Evolutionary conservation across 2,113 vertebrate species (phyloP), one percentile per base, ranked within the genome.

Genomic region (Larimichthys polyactis): DNA sequence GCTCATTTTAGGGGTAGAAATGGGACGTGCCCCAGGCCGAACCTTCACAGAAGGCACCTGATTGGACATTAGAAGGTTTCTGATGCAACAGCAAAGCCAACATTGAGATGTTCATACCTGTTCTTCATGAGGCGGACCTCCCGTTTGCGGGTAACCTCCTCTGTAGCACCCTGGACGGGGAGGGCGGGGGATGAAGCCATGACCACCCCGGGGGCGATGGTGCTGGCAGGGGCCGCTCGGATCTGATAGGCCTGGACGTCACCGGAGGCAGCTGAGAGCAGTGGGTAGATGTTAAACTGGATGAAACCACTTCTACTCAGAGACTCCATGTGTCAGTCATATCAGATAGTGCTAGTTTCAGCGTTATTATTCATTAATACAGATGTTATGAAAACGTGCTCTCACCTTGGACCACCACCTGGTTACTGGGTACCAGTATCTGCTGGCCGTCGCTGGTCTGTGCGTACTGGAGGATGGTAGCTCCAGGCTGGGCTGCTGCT

Each of bases 91-190:
- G 55, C 11, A 48, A 73, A 62, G 24, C 40, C 57, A 14, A 4
- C 22, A 22, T 7, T 63, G 20, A 51, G 2, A 16, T 20, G 9
- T 44, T 66, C 79, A 11, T 91, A 97, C 98, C 98, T 98, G 97
- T 99, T 99, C 92, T 99, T 99, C 98, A 99, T 99, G 62, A 99
- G 96, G 77, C 98, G 97, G 66, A 99, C 97, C 91, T 99, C 98
- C 48, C 98, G 96, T 91, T 99, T 99, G 51, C 98, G 96, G 0
- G 98, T 97, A 0, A 96, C 97, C 90, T 98, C 97, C 79, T 97
- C 98, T 0, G 98, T 96, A 2, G 96, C 96, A 29, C 97, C 97
- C 67, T 91, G 90, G 19, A 95, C 95, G 0, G 97, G 96, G 29
- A 99, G 96, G 44, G 97, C 96, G 2, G 98, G 97, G 4, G 98